phyloP scores from a whole-genome alignment of 2,888 invertebrate genomes.

The Formica aserva region DNA sequence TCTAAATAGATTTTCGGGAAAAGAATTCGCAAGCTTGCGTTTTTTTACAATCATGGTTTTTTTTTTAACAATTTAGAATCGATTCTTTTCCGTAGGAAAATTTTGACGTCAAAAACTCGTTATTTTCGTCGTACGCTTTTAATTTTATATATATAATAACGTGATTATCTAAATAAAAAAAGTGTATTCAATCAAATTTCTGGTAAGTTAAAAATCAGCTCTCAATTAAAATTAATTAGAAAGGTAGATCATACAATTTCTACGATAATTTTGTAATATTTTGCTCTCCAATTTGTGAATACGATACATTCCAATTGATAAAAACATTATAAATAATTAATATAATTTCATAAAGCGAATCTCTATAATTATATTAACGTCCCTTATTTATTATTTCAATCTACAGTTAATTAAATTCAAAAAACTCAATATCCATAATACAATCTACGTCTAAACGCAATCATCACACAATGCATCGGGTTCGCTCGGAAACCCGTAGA shows the following conservation, averaged over 20 bases:
- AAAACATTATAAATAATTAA: background rate
- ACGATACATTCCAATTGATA: background rate
- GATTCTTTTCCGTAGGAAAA: background rate
- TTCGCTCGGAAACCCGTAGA: background rate
- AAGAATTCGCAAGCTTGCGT: background rate
- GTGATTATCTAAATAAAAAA: background rate
- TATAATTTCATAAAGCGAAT: conserved; percentile 1
- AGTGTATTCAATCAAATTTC: background rate
- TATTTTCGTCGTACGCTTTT: background rate
- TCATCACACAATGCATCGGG: background rate
- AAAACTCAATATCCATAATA: background rate
- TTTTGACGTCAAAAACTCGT: background rate
- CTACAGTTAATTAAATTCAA: background rate
- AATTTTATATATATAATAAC: background rate
- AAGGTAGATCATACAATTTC: background rate
- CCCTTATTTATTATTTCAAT: background rate
- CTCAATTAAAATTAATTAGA: background rate
- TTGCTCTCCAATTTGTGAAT: background rate
- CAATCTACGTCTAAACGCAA: background rate
- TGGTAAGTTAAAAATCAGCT: background rate
- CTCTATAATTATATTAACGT: background rate
- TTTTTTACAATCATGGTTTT: background rate
- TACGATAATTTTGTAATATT: background rate
- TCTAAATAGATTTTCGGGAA: background rate
- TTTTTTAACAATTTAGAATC: background rate